Evolutionary conservation across 2,888 invertebrate genomes (phyloP).

Genomic region (Biston betularia): DNA sequence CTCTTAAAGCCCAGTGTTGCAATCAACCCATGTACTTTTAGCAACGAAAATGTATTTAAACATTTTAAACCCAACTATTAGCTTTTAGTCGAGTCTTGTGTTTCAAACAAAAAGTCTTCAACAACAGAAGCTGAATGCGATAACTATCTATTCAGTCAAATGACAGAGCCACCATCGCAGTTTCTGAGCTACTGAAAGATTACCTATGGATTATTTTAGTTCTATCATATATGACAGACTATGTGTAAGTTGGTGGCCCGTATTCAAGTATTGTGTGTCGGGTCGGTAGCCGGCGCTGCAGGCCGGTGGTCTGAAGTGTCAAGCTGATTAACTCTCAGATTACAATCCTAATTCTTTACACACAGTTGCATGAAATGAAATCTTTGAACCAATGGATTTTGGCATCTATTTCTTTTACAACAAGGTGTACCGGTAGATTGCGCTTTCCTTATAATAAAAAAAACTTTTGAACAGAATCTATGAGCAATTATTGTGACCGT

Average conservation of each 20-base stretch:
- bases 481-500: constrained; percentile 22
- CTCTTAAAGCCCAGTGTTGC: no score
- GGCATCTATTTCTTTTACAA: neutral
- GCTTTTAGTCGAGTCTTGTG: neutral
- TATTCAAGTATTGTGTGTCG: constrained; percentile 2
- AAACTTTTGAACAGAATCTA: neutral
- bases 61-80: neutral
- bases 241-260: neutral
- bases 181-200: neutral
- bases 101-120: neutral
- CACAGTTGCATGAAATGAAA: neutral
- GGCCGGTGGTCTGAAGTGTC: constrained; percentile 31
- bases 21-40: no score
- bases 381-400: neutral
- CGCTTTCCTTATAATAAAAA: neutral
- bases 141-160: neutral
- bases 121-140: neutral
- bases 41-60: neutral
- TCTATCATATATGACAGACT: neutral
- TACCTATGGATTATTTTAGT: neutral
- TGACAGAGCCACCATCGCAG: neutral
- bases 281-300: neutral
- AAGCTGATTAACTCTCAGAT: constrained; percentile 24
- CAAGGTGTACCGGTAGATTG: neutral
- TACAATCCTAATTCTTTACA: constrained; percentile 12